Evolutionary conservation across 2,113 vertebrate genomes (phyloP).

Genomic region (Scartelaos histophorus): DNA sequence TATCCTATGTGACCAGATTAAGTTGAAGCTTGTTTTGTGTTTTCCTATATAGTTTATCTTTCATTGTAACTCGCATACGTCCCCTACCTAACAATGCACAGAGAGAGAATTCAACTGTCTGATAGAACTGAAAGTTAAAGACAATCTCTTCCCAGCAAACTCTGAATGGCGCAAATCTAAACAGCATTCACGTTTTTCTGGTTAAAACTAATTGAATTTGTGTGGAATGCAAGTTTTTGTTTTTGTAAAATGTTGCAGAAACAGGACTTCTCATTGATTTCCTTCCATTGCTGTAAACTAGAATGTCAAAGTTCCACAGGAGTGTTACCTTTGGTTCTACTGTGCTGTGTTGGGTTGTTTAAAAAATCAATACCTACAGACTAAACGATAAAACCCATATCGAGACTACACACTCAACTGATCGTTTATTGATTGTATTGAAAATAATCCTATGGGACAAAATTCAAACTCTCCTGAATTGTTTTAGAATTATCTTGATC

Average conservation of each 20-base stretch:
- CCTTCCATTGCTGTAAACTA: neutral
- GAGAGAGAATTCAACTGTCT: neutral
- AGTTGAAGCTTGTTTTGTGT: neutral
- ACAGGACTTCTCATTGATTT: too few species aligned
- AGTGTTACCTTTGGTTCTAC: neutral
- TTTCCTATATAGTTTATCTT: neutral
- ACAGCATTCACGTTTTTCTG: conserved; percentile 33
- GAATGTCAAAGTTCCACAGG: neutral
- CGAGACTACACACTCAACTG: too few species aligned
- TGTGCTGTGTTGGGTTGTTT: too few species aligned
- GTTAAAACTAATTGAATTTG: conserved; percentile 28
- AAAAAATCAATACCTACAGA: neutral
- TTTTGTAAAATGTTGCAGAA: conserved; percentile 8
- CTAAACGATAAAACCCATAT: neutral
- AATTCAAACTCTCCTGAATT: too few species aligned
- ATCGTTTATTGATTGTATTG: too few species aligned
- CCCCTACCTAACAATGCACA: neutral
- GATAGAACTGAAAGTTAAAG: conserved; percentile 1
- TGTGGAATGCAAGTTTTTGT: conserved; percentile 32
- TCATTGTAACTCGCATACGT: neutral
- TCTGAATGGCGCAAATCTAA: conserved; percentile 15
- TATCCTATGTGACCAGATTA: conserved; percentile 15
- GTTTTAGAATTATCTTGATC: too few species aligned
- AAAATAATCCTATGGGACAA: too few species aligned
- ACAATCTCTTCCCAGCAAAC: neutral